Evolutionary conservation across 1,140 invertebrate species (phyloP).

Genomic region (Halesus radiatus): DNA sequence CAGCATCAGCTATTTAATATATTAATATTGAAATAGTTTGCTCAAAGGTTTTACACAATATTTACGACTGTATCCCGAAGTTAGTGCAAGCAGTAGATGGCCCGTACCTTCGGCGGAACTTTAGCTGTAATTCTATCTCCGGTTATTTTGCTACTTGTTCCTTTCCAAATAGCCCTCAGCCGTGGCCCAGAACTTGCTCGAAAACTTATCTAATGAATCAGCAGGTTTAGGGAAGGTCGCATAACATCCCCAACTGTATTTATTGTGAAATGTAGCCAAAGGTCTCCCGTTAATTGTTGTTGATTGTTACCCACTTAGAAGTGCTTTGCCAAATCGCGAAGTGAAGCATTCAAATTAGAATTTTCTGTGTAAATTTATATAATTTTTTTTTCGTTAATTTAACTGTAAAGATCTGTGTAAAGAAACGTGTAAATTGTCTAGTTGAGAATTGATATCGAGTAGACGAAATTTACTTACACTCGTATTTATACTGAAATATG

Average conservation of each 20-base stretch:
- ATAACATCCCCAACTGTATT: constrained; percentile 19
- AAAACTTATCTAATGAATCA: constrained; percentile 54
- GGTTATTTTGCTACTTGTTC: constrained; percentile 31
- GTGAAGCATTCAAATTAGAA: too few species aligned
- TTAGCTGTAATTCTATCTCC: constrained; percentile 41
- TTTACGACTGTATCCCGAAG: constrained; percentile 30
- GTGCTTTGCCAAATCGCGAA: not conserved
- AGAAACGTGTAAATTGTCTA: too few species aligned
- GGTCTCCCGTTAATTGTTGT: constrained; percentile 20
- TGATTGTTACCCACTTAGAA: constrained; percentile 1
- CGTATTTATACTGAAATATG: too few species aligned
- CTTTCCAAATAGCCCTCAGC: constrained; percentile 46
- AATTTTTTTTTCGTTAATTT: too few species aligned
- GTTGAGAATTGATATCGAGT: too few species aligned
- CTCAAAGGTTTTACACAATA: constrained; percentile 20
- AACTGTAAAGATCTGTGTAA: too few species aligned
- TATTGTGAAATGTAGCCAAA: constrained; percentile 37
- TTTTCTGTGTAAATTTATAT: too few species aligned
- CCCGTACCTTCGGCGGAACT: constrained; percentile 8
- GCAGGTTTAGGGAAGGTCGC: constrained; percentile 21
- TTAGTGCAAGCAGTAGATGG: not conserved
- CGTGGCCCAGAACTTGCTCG: constrained; percentile 29
- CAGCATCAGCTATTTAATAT: not conserved
- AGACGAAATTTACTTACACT: too few species aligned
- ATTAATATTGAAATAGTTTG: constrained; percentile 7